Conservation (phyloP, 2,113 vertebrate species). For the Anoplopoma fimbria region DNA sequence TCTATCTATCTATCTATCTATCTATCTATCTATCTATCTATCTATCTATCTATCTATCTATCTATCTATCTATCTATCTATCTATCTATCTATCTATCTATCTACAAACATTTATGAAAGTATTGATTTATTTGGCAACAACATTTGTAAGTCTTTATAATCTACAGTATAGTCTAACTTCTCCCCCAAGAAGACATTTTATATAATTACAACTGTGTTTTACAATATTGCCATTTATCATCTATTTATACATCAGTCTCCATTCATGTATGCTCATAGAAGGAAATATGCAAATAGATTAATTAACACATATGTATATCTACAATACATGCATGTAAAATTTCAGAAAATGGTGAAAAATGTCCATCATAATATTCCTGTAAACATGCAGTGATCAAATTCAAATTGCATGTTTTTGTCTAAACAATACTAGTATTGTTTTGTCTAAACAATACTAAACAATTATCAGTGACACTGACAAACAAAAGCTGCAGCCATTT, state of each 20-base stretch:
- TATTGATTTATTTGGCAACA: too few relatives aligned
- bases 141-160: neutral
- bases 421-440: neutral
- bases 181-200: neutral
- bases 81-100: too few relatives aligned
- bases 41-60: too few relatives aligned
- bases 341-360: neutral
- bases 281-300: neutral
- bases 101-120: too few relatives aligned
- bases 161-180: neutral
- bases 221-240: neutral
- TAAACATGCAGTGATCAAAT: neutral
- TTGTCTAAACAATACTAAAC: neutral
- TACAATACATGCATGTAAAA: neutral
- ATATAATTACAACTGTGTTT: neutral
- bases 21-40: neutral
- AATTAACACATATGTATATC: neutral
- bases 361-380: neutral
- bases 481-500: neutral
- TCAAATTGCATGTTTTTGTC: neutral
- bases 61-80: too few relatives aligned
- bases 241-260: neutral
- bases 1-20: neutral
- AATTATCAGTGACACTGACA: neutral
- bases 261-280: neutral